A percentile compares a stretch with the other conserved stretches of the same genome.
phyloP scores from a whole-genome alignment of 1,140 invertebrate genomes.

The Drosophila jambulina region DNA sequence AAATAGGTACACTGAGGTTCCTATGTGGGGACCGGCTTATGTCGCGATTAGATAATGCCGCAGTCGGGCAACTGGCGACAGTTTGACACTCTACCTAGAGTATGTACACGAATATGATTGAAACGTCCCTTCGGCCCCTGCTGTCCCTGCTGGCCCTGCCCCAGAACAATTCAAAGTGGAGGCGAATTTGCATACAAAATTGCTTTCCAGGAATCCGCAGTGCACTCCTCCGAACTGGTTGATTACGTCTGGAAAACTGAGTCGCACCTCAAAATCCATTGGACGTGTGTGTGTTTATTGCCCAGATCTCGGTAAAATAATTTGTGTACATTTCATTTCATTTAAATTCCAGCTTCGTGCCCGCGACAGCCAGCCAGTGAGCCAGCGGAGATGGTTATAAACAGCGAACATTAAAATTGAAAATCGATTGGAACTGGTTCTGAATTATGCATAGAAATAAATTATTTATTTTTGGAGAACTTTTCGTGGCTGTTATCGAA shows the following conservation, averaged over 20 bases:
- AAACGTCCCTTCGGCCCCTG: constrained; percentile 34
- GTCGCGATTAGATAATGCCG: constrained; percentile 70
- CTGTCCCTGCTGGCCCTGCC: neutral
- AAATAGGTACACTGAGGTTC: constrained; percentile 31
- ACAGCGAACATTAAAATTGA: constrained; percentile 39
- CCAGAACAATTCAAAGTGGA: constrained; percentile 2
- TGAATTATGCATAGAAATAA: constrained; percentile 49
- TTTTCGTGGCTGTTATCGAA: constrained; percentile 39
- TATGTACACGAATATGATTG: constrained; percentile 23
- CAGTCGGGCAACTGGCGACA: constrained; percentile 47
- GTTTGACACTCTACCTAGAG: constrained; percentile 8
- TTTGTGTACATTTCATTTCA: constrained; percentile 44
- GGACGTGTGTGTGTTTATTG: constrained; percentile 22
- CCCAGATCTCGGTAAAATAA: constrained; percentile 26
- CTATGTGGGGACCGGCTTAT: constrained; percentile 61
- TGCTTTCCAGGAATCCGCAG: constrained; percentile 35
- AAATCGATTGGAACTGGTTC: constrained; percentile 56
- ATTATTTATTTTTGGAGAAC: constrained; percentile 40
- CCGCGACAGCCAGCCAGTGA: constrained; percentile 12
- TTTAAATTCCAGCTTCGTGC: constrained; percentile 51
- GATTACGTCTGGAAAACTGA: constrained; percentile 51
- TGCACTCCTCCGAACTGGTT: constrained; percentile 37
- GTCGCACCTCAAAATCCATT: constrained; percentile 45
- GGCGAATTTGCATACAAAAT: constrained; percentile 39
- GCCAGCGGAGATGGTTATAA: constrained; percentile 35